These are phyloP conservation scores for Drosophila algonquin DNA, from an alignment of 2,888 invertebrate species.

Conservation along the genomic window DNA sequence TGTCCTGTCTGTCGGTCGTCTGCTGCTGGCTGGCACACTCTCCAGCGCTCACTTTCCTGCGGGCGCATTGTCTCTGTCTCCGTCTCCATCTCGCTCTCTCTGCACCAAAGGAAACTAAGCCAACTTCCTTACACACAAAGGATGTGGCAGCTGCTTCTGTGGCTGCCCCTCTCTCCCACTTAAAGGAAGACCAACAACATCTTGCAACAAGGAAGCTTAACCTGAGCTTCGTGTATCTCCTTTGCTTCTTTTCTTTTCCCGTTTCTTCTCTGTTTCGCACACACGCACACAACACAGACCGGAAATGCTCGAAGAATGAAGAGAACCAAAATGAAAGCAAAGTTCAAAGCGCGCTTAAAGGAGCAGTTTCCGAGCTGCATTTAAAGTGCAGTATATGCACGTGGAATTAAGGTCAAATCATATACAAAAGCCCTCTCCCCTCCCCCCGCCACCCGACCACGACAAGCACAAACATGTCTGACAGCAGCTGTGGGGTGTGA, in stretches of 20 bases:
- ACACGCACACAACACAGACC: slow-evolving; percentile 40
- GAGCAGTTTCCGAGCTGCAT: slow-evolving; percentile 34
- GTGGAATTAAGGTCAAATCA: slow-evolving; percentile 77
- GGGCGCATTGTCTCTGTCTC: slow-evolving; percentile 54
- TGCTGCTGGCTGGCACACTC: slow-evolving; percentile 29
- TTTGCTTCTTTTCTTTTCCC: background rate
- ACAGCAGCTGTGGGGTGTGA: background rate
- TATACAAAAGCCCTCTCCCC: slow-evolving; percentile 47
- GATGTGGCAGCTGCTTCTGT: slow-evolving; percentile 22
- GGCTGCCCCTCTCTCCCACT: slow-evolving; percentile 21
- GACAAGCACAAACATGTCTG: background rate
- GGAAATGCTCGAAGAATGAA: slow-evolving; percentile 54
- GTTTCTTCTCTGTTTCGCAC: background rate
- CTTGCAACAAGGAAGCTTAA: slow-evolving; percentile 45
- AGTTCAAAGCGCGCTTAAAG: slow-evolving; percentile 49
- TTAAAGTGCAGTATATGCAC: slow-evolving; percentile 71
- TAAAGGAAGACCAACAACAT: slow-evolving; percentile 40
- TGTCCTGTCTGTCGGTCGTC: slow-evolving; percentile 14
- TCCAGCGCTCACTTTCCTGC: slow-evolving; percentile 62
- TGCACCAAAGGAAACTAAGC: slow-evolving; percentile 24
- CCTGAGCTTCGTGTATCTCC: slow-evolving; percentile 36
- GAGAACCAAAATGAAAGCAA: slow-evolving; percentile 16
- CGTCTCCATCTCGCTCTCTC: slow-evolving; percentile 2
- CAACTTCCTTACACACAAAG: slow-evolving; percentile 53
- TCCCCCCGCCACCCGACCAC: background rate